phyloP scores from a whole-genome alignment of 2,797 vertebrate genomes.

The Lagocephalus sceleratus region DNA sequence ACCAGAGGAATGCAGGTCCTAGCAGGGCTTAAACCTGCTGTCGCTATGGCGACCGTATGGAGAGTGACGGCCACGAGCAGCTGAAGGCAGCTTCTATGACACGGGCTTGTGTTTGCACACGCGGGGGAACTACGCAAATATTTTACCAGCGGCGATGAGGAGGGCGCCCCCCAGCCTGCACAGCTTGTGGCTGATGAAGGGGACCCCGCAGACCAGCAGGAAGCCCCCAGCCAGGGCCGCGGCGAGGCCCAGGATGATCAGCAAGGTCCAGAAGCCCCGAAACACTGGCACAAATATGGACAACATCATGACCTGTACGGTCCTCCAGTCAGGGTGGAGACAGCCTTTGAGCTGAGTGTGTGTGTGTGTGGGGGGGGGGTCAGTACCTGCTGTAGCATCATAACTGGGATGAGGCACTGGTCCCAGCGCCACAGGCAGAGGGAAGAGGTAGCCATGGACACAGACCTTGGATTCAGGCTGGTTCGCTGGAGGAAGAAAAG shows the following conservation, averaged over 20 bases:
- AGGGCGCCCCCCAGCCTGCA: constrained; percentile 82
- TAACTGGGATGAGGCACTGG: constrained; percentile 82
- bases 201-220: constrained; percentile 82
- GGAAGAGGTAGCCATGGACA: constrained; percentile 86
- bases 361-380: background rate
- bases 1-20: constrained; percentile 34
- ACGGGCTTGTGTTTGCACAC: constrained; percentile 11
- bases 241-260: constrained; percentile 77
- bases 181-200: constrained; percentile 78
- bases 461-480: constrained; percentile 83
- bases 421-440: constrained; percentile 81
- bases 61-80: constrained; percentile 49
- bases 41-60: constrained; percentile 34
- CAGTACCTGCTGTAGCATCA: constrained; percentile 82
- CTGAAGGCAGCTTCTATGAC: constrained; percentile 40
- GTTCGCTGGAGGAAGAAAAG: constrained; percentile 70
- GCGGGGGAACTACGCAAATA: background rate
- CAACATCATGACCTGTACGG: too few relatives aligned
- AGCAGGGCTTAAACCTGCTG: constrained; percentile 49
- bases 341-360: too few relatives aligned
- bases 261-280: constrained; percentile 86
- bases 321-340: too few relatives aligned
- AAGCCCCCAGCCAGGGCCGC: constrained; percentile 77
- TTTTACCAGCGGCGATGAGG: constrained; percentile 80
- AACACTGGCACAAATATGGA: constrained; percentile 73